phyloP scores from a whole-genome alignment of 2,113 vertebrate genomes.

The Epinephelus cyanopodus region DNA sequence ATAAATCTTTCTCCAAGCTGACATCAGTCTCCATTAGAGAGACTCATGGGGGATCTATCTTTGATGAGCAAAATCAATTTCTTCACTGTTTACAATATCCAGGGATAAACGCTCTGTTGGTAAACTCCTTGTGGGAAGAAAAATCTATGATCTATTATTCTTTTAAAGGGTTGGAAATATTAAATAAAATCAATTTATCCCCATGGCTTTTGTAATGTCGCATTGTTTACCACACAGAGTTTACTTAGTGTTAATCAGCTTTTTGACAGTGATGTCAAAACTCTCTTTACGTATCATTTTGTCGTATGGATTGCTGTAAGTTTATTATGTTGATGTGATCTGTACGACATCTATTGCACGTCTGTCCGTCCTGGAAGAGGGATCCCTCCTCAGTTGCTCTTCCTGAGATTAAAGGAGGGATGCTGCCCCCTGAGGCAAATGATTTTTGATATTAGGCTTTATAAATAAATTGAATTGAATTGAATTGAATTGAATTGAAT shows the following conservation, averaged over 20 bases:
- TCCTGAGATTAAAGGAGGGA: too few relatives aligned
- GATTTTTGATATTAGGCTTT: too few relatives aligned
- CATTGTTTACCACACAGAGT: background rate
- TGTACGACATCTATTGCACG: too few relatives aligned
- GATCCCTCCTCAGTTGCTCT: too few relatives aligned
- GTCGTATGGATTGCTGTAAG: too few relatives aligned
- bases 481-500: background rate
- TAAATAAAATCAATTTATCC: background rate
- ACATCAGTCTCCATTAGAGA: constrained; percentile 46
- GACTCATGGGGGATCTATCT: constrained; percentile 40
- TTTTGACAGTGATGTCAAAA: constrained; percentile 4
- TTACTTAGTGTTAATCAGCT: background rate
- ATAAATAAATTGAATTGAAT: too few relatives aligned
- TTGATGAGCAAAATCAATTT: constrained; percentile 61
- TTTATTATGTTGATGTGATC: too few relatives aligned
- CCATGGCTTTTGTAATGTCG: background rate
- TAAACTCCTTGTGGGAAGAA: constrained; percentile 25
- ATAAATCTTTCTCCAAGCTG: constrained; percentile 38
- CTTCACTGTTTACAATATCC: constrained; percentile 42
- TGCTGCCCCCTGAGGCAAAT: too few relatives aligned
- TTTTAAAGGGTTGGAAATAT: background rate
- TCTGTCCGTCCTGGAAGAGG: too few relatives aligned
- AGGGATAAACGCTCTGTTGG: constrained; percentile 33
- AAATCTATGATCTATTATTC: constrained; percentile 29
- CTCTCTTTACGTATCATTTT: too few relatives aligned